Evolutionary conservation across 2,113 vertebrate genomes (phyloP).

Genomic region (Dissostichus mawsoni): DNA sequence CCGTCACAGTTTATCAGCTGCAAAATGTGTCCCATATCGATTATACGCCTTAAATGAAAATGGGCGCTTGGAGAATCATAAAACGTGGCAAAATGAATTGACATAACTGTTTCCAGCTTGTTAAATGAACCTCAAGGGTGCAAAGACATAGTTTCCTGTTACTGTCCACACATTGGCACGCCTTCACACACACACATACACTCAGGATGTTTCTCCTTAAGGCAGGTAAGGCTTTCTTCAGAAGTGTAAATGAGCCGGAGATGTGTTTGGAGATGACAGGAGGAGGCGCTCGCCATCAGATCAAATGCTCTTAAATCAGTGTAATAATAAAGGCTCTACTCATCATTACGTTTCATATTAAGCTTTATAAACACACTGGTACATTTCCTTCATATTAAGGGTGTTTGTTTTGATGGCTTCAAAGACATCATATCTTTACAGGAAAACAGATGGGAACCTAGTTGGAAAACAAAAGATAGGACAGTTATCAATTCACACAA

Average conservation of each 20-base stretch:
- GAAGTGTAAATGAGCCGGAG: conserved; percentile 67
- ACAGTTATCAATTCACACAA: too few species aligned
- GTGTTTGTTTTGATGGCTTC: conserved; percentile 12
- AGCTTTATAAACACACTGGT: conserved; percentile 11
- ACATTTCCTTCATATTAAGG: neutral
- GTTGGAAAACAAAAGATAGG: too few species aligned
- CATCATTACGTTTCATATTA: neutral
- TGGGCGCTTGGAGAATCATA: conserved; percentile 35
- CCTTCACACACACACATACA: too few species aligned
- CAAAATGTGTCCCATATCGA: conserved; percentile 56
- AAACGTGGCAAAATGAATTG: conserved; percentile 47
- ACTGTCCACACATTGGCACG: conserved; percentile 25
- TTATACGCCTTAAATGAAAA: conserved; percentile 52
- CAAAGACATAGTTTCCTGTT: conserved; percentile 35
- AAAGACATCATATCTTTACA: neutral
- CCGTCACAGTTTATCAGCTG: conserved; percentile 57
- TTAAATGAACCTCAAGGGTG: conserved; percentile 31
- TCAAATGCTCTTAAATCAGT: conserved; percentile 18
- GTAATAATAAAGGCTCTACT: conserved; percentile 14
- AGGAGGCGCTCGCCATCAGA: conserved; percentile 25
- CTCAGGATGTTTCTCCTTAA: neutral
- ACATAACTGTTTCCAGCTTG: conserved; percentile 44
- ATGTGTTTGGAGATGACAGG: conserved; percentile 47
- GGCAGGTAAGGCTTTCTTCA: conserved; percentile 45
- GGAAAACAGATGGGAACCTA: neutral